Percentiles rank a stretch among this genome's conserved stretches.
Evolutionary conservation across 2,888 invertebrate species (phyloP).

Genomic region (Schrankia costaestrigalis): DNA sequence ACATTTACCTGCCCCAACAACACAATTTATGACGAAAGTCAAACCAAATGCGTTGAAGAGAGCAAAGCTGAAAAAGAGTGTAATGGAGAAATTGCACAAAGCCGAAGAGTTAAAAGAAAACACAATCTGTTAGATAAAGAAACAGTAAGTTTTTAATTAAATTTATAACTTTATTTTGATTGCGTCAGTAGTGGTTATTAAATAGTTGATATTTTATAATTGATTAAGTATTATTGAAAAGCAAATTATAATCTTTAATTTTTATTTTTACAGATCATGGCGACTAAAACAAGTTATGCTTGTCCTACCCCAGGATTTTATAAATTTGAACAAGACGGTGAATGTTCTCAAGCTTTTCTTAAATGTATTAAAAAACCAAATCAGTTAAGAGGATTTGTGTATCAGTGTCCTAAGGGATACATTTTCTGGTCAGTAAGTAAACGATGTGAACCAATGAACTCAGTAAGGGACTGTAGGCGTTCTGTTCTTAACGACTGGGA

Average conservation of each 20-base stretch:
- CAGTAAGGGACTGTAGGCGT: constrained; percentile 82
- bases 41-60: constrained; percentile 86
- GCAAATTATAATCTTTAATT: not conserved
- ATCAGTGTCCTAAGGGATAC: constrained; percentile 88
- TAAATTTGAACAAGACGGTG: constrained; percentile 82
- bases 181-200: too few relatives aligned
- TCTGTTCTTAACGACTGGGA: constrained; percentile 57
- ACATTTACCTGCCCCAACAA: constrained; percentile 88
- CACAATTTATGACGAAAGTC: constrained; percentile 87
- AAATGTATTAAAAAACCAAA: constrained; percentile 83
- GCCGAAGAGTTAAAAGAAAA: constrained; percentile 77
- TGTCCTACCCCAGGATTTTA: constrained; percentile 86
- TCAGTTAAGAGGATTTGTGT: constrained; percentile 84
- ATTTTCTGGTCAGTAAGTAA: constrained; percentile 89
- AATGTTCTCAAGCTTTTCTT: constrained; percentile 86
- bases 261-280: constrained; percentile 82
- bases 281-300: constrained; percentile 72
- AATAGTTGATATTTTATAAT: too few relatives aligned
- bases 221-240: not conserved
- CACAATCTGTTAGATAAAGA: constrained; percentile 68
- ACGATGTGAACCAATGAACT: constrained; percentile 84
- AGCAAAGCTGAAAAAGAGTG: constrained; percentile 80
- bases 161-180: not conserved
- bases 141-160: constrained; percentile 72
- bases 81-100: constrained; percentile 76